Evolutionary conservation across 2,888 invertebrate species (phyloP).

Genomic region (Amphimallon solstitiale): DNA sequence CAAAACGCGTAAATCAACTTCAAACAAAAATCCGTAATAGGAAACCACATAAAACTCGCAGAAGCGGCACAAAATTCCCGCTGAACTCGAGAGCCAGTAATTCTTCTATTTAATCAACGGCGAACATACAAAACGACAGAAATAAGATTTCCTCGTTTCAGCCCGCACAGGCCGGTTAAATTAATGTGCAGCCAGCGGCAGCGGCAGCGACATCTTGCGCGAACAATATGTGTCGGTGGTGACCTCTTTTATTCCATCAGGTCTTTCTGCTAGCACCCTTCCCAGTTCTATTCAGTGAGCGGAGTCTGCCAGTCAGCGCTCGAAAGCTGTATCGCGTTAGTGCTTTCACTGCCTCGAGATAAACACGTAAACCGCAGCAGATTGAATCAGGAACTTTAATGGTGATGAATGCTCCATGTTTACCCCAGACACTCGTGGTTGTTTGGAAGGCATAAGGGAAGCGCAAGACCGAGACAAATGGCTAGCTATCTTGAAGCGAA

Average conservation of each 20-base stretch:
- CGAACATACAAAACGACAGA: conserved; percentile 8
- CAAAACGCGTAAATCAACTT: too few relatives aligned
- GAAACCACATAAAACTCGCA: background rate
- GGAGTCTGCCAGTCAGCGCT: background rate
- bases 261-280: background rate
- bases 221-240: conserved; percentile 3
- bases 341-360: conserved; percentile 4
- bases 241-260: background rate
- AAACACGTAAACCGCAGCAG: conserved; percentile 15
- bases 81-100: background rate
- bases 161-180: background rate
- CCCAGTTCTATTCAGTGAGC: background rate
- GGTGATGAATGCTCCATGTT: conserved; percentile 22
- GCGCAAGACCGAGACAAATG: conserved; percentile 2
- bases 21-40: background rate
- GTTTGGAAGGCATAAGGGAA: background rate
- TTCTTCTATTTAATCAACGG: conserved; percentile 17
- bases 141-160: conserved; percentile 5
- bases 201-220: conserved; percentile 10
- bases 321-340: conserved; percentile 2
- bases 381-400: conserved; percentile 22
- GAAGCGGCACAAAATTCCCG: conserved; percentile 1
- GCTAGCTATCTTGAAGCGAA: background rate
- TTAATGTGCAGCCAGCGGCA: conserved; percentile 10
- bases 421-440: conserved; percentile 8